Evolutionary conservation across 1,140 invertebrate genomes (phyloP), one percentile per base, ranked within the genome.

Genomic region (Pseudomyrmex gracilis): DNA sequence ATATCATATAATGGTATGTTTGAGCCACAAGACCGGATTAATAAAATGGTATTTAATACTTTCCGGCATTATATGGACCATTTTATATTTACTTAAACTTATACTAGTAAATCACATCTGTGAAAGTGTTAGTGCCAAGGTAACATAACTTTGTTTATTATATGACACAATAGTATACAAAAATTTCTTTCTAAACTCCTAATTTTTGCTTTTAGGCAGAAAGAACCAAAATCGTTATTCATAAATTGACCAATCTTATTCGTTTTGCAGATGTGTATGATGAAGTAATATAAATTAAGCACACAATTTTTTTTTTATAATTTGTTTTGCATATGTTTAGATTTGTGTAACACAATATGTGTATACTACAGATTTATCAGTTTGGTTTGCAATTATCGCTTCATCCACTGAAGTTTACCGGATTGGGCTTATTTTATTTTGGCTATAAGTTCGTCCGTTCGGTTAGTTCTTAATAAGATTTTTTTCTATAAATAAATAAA

Each of bases 361-460:
- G 4, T 10, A n/a, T 20, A 66, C 55, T 57, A 13, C 8, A 77
- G 74, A 55, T 77, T 66, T 67, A n/a, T 2, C 49, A 77, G 13
- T 77, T 77, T n/a, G 1, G 67, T 57, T 34, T 78, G 34, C 74
- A 78, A 78, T 13, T 68, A 78, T 57, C 74, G 57, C 43, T 78
- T n/a, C 61, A 22, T 2, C 67, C 77, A 2, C 22, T 73, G 24
- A 45, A 82, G 9, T 73, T 82, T 0, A 34, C n/a, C 2, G 67
- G 67, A 70, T 10, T 80, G 12, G 34, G 53, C n/a, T 1, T 80
- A 10, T 73, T 82, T 60, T 4, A 60, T 10, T 82, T 82, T 49
- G 74, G 64, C 43, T 68, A 78, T 15, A 47, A 70, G 0, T 70
- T 57, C 1, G 10, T 78, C 12, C 7, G 10, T 9, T 47, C 58